Evolutionary conservation across 2,113 vertebrate genomes (phyloP).

Genomic region (Microcebus lehilahytsara): DNA sequence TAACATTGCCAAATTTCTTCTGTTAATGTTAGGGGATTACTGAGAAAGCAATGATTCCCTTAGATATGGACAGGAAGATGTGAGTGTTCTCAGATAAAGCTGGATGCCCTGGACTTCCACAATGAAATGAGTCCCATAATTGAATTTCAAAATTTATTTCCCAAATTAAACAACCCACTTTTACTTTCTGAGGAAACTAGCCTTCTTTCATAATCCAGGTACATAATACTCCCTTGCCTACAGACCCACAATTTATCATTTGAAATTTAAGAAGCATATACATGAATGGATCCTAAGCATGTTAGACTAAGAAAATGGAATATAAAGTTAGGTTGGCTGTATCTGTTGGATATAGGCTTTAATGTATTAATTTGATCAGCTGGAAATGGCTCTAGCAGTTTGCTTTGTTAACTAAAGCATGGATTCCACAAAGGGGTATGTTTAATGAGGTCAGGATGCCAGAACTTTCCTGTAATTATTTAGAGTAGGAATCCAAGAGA

Average conservation of each 20-base stretch:
- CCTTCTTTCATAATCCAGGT: background rate
- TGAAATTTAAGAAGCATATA: background rate
- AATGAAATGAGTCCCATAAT: background rate
- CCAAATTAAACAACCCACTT: background rate
- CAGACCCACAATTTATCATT: background rate
- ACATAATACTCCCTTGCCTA: background rate
- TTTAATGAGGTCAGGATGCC: conserved; percentile 15
- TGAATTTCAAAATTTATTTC: background rate
- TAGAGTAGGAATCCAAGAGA: conserved; percentile 34
- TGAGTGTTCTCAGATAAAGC: background rate
- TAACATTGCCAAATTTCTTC: background rate
- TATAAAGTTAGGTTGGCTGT: background rate
- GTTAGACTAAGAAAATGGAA: background rate
- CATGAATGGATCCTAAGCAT: background rate
- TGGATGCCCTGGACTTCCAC: background rate
- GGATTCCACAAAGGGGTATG: background rate
- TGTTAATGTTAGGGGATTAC: background rate
- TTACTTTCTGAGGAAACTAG: background rate
- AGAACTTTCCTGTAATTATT: conserved; percentile 27
- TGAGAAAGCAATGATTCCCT: background rate
- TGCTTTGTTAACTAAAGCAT: background rate
- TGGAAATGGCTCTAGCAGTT: background rate
- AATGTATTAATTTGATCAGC: background rate
- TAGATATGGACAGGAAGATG: background rate
- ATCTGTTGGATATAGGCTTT: background rate